These are phyloP conservation scores for Scophthalmus maximus DNA, from an alignment of 2,113 vertebrate genomes.

Conservation along the genomic window DNA sequence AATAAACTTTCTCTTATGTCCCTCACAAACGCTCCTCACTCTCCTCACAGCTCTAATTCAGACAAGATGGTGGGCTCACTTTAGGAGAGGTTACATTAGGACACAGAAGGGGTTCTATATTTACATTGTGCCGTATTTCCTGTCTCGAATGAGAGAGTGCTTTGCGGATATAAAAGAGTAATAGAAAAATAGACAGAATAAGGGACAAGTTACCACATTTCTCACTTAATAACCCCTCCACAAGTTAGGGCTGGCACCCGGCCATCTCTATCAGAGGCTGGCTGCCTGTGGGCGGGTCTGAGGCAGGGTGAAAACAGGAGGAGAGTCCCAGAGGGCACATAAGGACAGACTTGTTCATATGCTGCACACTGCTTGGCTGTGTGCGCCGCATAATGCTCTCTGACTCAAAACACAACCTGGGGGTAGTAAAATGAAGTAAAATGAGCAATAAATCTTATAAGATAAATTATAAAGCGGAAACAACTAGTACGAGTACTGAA, in stretches of 20 bases:
- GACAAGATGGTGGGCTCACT: neutral
- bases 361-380: neutral
- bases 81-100: constrained; percentile 18
- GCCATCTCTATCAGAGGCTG: neutral
- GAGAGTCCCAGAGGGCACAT: constrained; percentile 32
- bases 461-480: too few relatives aligned
- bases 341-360: constrained; percentile 46
- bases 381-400: too few relatives aligned
- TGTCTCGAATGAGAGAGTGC: neutral
- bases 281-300: neutral
- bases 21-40: neutral
- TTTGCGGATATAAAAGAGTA: neutral
- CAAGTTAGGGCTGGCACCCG: constrained; percentile 15
- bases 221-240: neutral
- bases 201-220: neutral
- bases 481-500: too few relatives aligned
- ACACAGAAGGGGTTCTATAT: neutral
- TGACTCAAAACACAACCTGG: neutral
- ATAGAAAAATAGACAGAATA: neutral
- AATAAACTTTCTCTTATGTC: neutral
- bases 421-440: too few relatives aligned
- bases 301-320: constrained; percentile 3
- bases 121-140: constrained; percentile 1
- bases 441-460: neutral
- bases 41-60: neutral